Evolutionary conservation across 2,113 vertebrate species (phyloP).

Genomic region (Vulpes vulpes): DNA sequence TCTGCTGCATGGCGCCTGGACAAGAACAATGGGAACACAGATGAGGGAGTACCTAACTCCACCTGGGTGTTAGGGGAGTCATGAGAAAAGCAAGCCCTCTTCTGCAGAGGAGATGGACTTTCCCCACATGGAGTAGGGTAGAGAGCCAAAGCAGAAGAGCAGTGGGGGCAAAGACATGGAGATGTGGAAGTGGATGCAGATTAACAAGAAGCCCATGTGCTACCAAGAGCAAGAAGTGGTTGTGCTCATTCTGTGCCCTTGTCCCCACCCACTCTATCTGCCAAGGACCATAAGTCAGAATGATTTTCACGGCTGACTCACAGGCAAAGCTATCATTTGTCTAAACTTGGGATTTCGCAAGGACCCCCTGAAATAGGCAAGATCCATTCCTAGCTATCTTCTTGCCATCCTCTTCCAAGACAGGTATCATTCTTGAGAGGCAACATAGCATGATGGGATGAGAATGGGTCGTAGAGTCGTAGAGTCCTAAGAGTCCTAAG

Average conservation of each 20-base stretch:
- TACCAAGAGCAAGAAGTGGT: neutral
- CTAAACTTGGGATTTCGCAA: neutral
- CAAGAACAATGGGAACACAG: neutral
- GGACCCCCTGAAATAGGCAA: neutral
- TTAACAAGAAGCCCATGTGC: neutral
- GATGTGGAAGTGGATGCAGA: neutral
- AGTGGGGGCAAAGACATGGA: neutral
- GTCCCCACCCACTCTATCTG: neutral
- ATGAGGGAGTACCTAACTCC: neutral
- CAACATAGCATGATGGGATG: neutral
- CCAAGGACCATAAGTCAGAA: neutral
- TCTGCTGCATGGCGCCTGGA: neutral
- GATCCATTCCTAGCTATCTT: neutral
- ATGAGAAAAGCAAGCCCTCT: neutral
- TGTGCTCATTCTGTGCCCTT: neutral
- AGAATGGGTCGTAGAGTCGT: neutral
- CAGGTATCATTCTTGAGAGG: neutral
- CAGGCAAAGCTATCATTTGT: neutral
- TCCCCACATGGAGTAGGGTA: fast-evolving
- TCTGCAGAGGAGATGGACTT: neutral
- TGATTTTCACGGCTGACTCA: neutral
- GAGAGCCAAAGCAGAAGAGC: neutral
- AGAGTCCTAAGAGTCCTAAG: neutral
- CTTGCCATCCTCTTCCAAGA: neutral
- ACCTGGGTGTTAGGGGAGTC: neutral